Evolutionary conservation across 2,113 vertebrate species (phyloP).

Genomic region (Probosciger aterrimus): DNA sequence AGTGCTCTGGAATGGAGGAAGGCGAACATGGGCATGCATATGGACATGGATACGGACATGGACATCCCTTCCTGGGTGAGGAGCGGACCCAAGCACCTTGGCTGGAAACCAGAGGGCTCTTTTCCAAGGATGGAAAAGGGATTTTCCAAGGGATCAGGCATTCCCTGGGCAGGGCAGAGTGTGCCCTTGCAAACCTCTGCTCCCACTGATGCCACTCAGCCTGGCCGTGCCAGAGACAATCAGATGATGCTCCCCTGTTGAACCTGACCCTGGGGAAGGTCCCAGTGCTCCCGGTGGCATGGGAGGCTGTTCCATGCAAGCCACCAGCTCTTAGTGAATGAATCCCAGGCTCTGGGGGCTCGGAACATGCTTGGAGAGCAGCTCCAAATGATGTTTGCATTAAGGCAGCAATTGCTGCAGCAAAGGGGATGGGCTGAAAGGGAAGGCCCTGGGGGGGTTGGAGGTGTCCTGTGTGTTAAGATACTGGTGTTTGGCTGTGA

Average conservation of each 20-base stretch:
- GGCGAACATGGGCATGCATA: fast-evolving
- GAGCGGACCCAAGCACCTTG: neutral
- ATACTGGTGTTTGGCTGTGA: neutral
- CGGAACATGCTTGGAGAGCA: neutral
- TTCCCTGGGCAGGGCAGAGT: neutral
- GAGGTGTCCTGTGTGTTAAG: neutral
- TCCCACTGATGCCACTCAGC: fast-evolving
- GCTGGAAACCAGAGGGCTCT: neutral
- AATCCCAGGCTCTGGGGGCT: neutral
- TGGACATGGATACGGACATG: too few species aligned
- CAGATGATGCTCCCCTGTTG: neutral
- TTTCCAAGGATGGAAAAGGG: neutral
- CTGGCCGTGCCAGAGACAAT: fast-evolving
- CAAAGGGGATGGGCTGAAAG: neutral
- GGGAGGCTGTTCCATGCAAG: neutral
- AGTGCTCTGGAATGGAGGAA: neutral
- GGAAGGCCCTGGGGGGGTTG: neutral
- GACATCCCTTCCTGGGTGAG: neutral
- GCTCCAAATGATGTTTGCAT: fast-evolving
- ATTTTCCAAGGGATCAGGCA: neutral
- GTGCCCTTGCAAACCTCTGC: neutral
- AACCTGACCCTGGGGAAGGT: neutral
- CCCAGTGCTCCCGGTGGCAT: neutral
- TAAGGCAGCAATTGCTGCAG: neutral
- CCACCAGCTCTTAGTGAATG: fast-evolving